Percentiles rank a stretch among this genome's conserved stretches.
Conservation (phyloP, 2,113 vertebrate genomes). For the Seriola aureovittata region DNA sequence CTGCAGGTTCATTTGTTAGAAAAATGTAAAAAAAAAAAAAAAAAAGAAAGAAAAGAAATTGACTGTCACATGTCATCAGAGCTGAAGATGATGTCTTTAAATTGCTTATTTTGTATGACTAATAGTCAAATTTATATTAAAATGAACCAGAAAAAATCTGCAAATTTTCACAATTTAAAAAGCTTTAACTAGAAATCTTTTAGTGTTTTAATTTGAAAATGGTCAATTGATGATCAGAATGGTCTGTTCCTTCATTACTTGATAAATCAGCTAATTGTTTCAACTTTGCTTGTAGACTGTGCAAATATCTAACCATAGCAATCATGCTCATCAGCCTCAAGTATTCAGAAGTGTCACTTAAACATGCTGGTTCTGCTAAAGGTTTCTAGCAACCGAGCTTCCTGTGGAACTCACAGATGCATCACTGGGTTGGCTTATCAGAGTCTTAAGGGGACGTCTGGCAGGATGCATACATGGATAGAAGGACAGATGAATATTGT, state of each 20-base stretch:
- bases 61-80: no score
- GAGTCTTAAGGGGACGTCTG: constrained; percentile 44
- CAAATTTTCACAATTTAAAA: background rate
- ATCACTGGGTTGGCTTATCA: constrained; percentile 27
- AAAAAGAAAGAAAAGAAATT: no score
- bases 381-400: constrained; percentile 20
- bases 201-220: background rate
- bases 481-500: constrained; percentile 63
- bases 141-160: background rate
- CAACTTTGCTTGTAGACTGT: background rate
- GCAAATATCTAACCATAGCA: background rate
- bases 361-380: background rate
- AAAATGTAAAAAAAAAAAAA: background rate
- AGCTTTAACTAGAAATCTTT: background rate
- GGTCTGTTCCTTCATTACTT: background rate
- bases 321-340: background rate
- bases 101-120: background rate
- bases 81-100: background rate
- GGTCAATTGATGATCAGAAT: background rate
- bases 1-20: background rate
- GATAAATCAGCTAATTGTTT: background rate
- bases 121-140: background rate
- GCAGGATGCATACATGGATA: constrained; percentile 51
- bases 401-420: constrained; percentile 20
- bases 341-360: background rate